A percentile compares a stretch with the other conserved stretches of the same genome.
Conservation (phyloP, 2,113 vertebrate species). For the Osmerus eperlanus region DNA sequence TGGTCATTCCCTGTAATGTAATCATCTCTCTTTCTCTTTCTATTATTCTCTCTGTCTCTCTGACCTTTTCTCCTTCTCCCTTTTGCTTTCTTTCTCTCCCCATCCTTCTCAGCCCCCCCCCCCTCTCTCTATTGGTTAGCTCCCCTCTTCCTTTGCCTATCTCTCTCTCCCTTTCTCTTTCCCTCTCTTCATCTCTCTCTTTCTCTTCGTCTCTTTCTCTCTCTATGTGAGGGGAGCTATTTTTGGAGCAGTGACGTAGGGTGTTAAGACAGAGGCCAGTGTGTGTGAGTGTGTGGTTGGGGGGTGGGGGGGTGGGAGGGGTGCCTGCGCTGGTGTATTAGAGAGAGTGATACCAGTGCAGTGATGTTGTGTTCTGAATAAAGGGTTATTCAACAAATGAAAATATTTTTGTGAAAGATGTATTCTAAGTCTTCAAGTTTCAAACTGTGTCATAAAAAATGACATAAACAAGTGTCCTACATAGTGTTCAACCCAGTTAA, state of each 20-base stretch:
- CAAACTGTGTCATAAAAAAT: no score
- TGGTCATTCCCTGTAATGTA: background rate
- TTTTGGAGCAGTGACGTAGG: slow-evolving; percentile 6
- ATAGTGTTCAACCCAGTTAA: background rate
- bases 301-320: no score
- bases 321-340: background rate
- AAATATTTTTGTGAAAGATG: background rate
- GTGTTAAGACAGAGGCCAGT: background rate
- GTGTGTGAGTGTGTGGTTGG: background rate
- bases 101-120: background rate
- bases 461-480: no score
- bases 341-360: background rate
- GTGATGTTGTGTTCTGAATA: no score
- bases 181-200: background rate
- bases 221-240: background rate
- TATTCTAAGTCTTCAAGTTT: background rate
- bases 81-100: background rate
- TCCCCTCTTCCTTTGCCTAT: background rate
- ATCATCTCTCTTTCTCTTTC: background rate
- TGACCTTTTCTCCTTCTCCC: background rate
- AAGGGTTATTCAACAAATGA: no score
- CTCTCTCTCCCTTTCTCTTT: background rate
- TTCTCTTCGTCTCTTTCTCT: background rate
- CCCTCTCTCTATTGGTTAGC: background rate
- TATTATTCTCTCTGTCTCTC: background rate